Base-by-base conservation (phyloP, 2,888 invertebrate genomes). In the Chaetoderma sp. region DNA sequence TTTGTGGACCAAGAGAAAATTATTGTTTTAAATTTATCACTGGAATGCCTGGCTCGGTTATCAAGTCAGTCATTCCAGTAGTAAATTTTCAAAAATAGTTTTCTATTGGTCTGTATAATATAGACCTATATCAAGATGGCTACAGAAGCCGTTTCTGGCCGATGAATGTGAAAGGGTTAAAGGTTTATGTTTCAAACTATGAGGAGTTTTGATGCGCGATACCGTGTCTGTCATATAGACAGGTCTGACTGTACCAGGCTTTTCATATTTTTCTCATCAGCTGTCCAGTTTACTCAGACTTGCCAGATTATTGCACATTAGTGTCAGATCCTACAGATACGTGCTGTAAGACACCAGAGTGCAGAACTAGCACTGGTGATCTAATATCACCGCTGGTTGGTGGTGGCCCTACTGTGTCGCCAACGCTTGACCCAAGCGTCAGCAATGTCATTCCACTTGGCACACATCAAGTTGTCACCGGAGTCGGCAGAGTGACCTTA, bases 331-430 rank as follows among this genome's bases (percentile, higher is more conserved):
- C 77, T 30, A 60, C 60, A 21, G 72, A 77, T 65, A 10, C 50
- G n/a, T 78, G 78, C 63, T 79, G 79, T 64, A 72, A 73, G 71
- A 70, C 68, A 56, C 78, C 78, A 23, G 56, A 64, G 30, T 79
- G 79, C 61, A 72, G 62, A 10, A 62, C 70, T 1, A 60, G 61
- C 27, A 42, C 44, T 28, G 73, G 75, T 5, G 60, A 39, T 10
- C 69, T 71, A 1, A 58, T 75, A 18, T 60, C 58, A 6, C 78
- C 75, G 8, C 42, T 70, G 52, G 54, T 67, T 32, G 74, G 71
- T 18, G 71, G 52, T 16, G 62, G 66, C 36, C 65, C 71, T 18
- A 60, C 71, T 6, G 60, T 55, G 21, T 71, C 73, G 3, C 71
- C 68, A 21, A 70, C 74, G 30, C 72, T 76, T 42, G 18, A 21